phyloP scores from a whole-genome alignment of 2,113 vertebrate genomes.

The Eonycteris spelaea region DNA sequence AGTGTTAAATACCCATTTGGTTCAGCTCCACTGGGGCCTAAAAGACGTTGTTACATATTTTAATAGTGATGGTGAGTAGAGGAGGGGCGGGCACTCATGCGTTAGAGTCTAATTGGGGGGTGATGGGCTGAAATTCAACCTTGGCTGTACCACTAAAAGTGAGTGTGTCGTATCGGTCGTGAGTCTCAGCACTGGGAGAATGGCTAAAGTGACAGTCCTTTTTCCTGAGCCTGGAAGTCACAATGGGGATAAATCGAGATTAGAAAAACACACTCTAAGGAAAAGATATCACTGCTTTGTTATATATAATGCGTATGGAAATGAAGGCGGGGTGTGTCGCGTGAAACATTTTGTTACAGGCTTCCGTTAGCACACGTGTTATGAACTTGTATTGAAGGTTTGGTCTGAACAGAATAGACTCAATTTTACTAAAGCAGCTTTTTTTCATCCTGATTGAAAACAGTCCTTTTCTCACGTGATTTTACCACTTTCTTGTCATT shows the following conservation, averaged over 20 bases:
- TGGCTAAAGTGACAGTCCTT: background rate
- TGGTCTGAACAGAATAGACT: background rate
- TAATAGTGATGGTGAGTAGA: background rate
- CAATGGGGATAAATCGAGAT: background rate
- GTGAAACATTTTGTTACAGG: background rate
- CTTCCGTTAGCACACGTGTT: background rate
- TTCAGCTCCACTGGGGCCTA: background rate
- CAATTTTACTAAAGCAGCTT: background rate
- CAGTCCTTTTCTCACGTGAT: background rate
- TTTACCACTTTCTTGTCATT: constrained; percentile 40
- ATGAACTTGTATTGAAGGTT: background rate
- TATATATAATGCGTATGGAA: background rate
- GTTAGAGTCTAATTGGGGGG: background rate
- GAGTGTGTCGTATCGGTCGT: background rate
- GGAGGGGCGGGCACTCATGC: background rate
- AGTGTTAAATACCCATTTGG: background rate
- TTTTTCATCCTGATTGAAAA: background rate
- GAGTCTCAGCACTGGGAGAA: background rate
- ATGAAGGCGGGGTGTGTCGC: background rate
- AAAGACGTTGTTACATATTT: background rate
- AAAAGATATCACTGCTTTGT: background rate
- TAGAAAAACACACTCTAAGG: background rate
- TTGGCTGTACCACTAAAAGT: background rate
- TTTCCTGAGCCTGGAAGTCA: background rate
- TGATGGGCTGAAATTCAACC: background rate